Percentiles rank a stretch among this genome's conserved stretches.
phyloP scores from a whole-genome alignment of 2,797 vertebrate species.

The Melanotaenia nigrans region DNA sequence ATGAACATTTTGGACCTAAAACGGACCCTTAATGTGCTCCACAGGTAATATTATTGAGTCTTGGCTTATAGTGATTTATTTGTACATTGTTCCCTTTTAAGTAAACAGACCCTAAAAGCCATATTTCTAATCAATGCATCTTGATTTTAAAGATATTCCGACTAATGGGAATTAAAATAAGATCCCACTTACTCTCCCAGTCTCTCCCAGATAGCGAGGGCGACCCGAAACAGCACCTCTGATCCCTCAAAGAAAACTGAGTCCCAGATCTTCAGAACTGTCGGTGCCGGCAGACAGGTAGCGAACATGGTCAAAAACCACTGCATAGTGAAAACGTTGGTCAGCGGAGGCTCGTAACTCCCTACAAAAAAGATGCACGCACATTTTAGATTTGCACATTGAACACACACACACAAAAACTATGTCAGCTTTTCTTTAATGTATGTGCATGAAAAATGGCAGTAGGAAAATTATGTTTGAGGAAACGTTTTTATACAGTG shows the following conservation, averaged over 20 bases:
- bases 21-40: too few species aligned
- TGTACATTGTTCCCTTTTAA: too few species aligned
- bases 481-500: too few species aligned
- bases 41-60: too few species aligned
- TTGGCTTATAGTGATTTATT: too few species aligned
- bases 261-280: slow-evolving; percentile 99
- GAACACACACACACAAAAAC: not conserved
- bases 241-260: slow-evolving; percentile 98
- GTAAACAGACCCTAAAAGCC: too few species aligned
- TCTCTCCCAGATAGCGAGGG: slow-evolving; percentile 95
- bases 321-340: slow-evolving; percentile 99
- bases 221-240: slow-evolving; percentile 94
- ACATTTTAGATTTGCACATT: not conserved
- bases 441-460: not conserved
- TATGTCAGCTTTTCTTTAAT: not conserved
- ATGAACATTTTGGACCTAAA: too few species aligned
- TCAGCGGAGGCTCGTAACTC: slow-evolving; percentile 96
- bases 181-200: slow-evolving; percentile 90
- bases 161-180: not conserved
- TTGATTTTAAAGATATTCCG: not conserved
- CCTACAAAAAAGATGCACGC: slow-evolving; percentile 79
- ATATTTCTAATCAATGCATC: not conserved
- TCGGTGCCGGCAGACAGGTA: slow-evolving; percentile 94
- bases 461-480: not conserved
- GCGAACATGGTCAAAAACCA: slow-evolving; percentile 99